These are phyloP conservation scores for Heteromurus nitidus DNA, from an alignment of 2,888 invertebrate genomes.

Conservation along the genomic window DNA sequence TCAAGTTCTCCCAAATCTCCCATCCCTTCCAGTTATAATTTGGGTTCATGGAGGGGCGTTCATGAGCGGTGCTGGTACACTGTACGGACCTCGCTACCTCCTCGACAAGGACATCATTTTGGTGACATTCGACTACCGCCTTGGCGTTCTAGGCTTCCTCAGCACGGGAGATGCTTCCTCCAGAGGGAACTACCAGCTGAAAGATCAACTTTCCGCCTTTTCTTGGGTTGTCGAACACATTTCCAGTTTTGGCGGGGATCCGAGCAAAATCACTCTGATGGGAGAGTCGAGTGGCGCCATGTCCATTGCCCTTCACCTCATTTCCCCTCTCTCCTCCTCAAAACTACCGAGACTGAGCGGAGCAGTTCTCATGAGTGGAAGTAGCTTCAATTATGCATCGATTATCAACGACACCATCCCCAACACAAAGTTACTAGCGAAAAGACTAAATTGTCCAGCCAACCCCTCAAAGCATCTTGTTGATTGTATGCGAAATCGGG, in stretches of 20 bases:
- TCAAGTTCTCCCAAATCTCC: no score
- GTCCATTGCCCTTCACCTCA: slow-evolving; percentile 24
- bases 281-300: slow-evolving; percentile 55
- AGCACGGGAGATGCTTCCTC: slow-evolving; percentile 20
- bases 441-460: slow-evolving; percentile 53
- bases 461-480: slow-evolving; percentile 47
- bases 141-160: slow-evolving; percentile 50
- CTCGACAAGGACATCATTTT: slow-evolving; percentile 63
- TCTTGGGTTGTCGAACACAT: slow-evolving; percentile 68
- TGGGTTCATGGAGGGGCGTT: slow-evolving; percentile 69
- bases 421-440: slow-evolving; percentile 58
- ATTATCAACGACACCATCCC: slow-evolving; percentile 60
- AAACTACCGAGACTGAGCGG: slow-evolving; percentile 33
- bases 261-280: slow-evolving; percentile 47
- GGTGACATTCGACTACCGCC: slow-evolving; percentile 63
- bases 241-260: slow-evolving; percentile 60
- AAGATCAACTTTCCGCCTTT: slow-evolving; percentile 67
- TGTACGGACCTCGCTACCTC: slow-evolving; percentile 67
- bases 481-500: slow-evolving; percentile 52
- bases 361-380: slow-evolving; percentile 65
- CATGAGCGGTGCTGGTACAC: slow-evolving; percentile 50
- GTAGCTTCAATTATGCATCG: slow-evolving; percentile 62
- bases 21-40: slow-evolving; percentile 66
- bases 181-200: slow-evolving; percentile 41
- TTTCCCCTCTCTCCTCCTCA: slow-evolving; percentile 15